A percentile compares a stretch with the other conserved stretches of the same genome.
phyloP scores from a whole-genome alignment of 2,797 vertebrate species.

The Octomys mimax region DNA sequence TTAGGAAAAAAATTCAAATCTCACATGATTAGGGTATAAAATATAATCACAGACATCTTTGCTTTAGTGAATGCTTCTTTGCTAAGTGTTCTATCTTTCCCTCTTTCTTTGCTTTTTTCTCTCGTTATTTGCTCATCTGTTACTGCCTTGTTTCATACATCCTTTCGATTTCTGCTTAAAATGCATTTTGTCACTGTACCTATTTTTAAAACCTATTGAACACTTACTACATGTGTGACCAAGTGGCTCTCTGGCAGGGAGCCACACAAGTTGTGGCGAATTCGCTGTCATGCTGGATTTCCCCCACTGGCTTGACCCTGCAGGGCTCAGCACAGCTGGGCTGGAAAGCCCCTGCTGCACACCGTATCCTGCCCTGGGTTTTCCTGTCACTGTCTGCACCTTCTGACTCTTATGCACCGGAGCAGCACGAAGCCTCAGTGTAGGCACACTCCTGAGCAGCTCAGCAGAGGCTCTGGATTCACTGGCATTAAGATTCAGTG shows the following conservation, averaged over 20 bases:
- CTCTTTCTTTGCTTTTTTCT: not conserved
- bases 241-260: not conserved
- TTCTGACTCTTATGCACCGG: not conserved
- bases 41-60: not conserved
- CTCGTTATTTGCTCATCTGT: not conserved
- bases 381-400: not conserved
- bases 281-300: slow-evolving; percentile 55
- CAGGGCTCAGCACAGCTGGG: not conserved
- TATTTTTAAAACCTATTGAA: not conserved
- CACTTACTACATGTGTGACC: too few relatives aligned
- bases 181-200: not conserved
- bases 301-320: slow-evolving; percentile 52
- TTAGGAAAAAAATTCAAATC: not conserved
- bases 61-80: not conserved
- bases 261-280: not conserved
- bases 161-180: not conserved
- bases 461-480: not conserved
- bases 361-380: slow-evolving; percentile 3
- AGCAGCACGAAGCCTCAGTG: not conserved
- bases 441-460: not conserved
- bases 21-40: not conserved
- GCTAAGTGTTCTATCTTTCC: not conserved
- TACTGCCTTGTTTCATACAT: not conserved
- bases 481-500: not conserved
- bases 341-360: slow-evolving; percentile 71